These are phyloP conservation scores for Neotragus pygmaeus DNA, from an alignment of 2,113 vertebrate species.

Conservation along the genomic window DNA sequence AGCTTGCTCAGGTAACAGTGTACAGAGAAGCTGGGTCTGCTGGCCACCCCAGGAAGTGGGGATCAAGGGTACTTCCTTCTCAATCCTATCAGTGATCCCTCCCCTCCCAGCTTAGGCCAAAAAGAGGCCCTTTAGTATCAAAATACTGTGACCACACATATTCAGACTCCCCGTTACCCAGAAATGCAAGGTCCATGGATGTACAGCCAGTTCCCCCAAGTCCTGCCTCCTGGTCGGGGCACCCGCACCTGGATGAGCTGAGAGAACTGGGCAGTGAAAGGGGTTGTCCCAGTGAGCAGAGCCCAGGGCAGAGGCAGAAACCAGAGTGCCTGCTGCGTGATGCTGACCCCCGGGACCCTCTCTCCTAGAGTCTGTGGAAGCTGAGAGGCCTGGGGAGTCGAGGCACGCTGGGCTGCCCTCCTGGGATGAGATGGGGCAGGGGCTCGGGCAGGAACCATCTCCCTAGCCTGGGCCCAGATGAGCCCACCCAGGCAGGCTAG, in stretches of 20 bases:
- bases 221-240: not conserved
- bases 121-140: not conserved
- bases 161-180: not conserved
- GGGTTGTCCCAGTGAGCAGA: not conserved
- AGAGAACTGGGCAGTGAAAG: not conserved
- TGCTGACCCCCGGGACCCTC: not conserved
- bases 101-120: not conserved
- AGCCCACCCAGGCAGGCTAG: conserved; percentile 35
- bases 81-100: not conserved
- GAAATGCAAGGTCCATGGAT: conserved; percentile 11
- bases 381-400: not conserved
- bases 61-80: not conserved
- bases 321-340: not conserved
- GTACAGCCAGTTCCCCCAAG: not conserved
- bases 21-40: not conserved
- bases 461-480: not conserved
- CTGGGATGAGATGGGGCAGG: not conserved
- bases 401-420: not conserved
- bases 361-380: not conserved
- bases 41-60: not conserved
- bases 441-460: not conserved
- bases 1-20: conserved; percentile 59
- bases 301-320: not conserved
- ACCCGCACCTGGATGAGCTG: not conserved
- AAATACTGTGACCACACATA: not conserved